Percentiles rank a stretch among this genome's conserved stretches.
Conservation (phyloP, 2,113 vertebrate genomes). For the Leptosomus discolor region DNA sequence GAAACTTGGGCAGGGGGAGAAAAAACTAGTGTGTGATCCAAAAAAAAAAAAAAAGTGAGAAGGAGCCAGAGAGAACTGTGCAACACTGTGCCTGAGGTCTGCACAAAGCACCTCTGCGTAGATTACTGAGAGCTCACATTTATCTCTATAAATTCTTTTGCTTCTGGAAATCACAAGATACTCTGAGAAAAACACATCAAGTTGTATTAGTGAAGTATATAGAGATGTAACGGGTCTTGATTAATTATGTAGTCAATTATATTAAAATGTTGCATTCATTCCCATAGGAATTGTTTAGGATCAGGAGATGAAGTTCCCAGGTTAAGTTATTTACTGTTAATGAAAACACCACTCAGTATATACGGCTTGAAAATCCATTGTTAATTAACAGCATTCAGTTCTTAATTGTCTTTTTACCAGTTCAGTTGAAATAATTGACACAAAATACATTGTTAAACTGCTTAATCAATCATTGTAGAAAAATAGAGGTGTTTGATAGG, state of each 20-base stretch:
- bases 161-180: background rate
- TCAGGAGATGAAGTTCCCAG: background rate
- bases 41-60: background rate
- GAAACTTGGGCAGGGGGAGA: background rate
- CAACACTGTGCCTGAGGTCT: background rate
- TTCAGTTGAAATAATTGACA: slow-evolving; percentile 68
- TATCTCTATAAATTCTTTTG: background rate
- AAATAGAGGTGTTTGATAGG: slow-evolving; percentile 81
- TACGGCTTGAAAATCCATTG: slow-evolving; percentile 76
- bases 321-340: background rate
- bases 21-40: background rate
- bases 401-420: slow-evolving; percentile 67
- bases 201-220: background rate
- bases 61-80: background rate
- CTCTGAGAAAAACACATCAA: background rate
- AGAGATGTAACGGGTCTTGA: background rate
- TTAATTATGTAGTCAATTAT: background rate
- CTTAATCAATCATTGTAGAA: slow-evolving; percentile 78
- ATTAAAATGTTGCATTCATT: background rate
- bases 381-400: slow-evolving; percentile 68
- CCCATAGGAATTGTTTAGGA: background rate
- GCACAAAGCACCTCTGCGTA: background rate
- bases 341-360: slow-evolving; percentile 60
- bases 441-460: slow-evolving; percentile 78
- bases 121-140: background rate